Percentiles rank a stretch among this genome's conserved stretches.
phyloP scores from a whole-genome alignment of 2,797 vertebrate species.

The Tympanoctomys barrerae region DNA sequence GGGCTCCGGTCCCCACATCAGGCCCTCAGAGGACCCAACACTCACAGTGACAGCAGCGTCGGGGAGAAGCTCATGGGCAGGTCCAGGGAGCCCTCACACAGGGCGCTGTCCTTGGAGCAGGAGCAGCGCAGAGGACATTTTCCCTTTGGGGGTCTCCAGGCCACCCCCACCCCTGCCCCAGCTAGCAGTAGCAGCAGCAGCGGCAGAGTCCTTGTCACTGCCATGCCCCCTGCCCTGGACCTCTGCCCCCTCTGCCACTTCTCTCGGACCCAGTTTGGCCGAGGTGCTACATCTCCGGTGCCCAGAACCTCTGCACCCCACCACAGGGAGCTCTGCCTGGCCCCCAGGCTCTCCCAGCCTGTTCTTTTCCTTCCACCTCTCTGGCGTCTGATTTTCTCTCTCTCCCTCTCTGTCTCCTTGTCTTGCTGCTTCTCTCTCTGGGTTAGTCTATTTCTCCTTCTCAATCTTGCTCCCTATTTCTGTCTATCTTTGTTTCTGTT shows the following conservation, averaged over 20 bases:
- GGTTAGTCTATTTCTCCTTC: neutral
- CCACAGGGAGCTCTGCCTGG: slow-evolving; percentile 6
- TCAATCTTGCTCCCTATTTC: neutral
- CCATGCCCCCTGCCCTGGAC: slow-evolving; percentile 68
- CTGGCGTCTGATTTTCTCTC: neutral
- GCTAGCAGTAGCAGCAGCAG: slow-evolving; percentile 70
- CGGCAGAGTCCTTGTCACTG: slow-evolving; percentile 53
- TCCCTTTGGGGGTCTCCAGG: slow-evolving; percentile 80
- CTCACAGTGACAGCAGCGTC: slow-evolving; percentile 86
- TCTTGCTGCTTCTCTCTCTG: neutral
- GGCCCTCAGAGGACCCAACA: slow-evolving; percentile 36
- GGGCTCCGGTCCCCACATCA: neutral
- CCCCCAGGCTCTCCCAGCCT: neutral
- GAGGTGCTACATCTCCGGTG: neutral
- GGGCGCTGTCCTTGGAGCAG: slow-evolving; percentile 85
- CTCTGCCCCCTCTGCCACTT: neutral
- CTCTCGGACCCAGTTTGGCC: slow-evolving; percentile 6
- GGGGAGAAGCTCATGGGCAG: slow-evolving; percentile 83
- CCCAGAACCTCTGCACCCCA: neutral
- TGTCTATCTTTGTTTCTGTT: neutral
- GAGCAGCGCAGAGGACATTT: slow-evolving; percentile 85
- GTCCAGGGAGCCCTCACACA: slow-evolving; percentile 84
- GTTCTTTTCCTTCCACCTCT: neutral
- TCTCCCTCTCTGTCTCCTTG: neutral
- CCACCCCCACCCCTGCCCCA: neutral